Percentiles rank a stretch among this genome's conserved stretches.
phyloP scores from a whole-genome alignment of 1,140 invertebrate species.

The Phortica variegata region DNA sequence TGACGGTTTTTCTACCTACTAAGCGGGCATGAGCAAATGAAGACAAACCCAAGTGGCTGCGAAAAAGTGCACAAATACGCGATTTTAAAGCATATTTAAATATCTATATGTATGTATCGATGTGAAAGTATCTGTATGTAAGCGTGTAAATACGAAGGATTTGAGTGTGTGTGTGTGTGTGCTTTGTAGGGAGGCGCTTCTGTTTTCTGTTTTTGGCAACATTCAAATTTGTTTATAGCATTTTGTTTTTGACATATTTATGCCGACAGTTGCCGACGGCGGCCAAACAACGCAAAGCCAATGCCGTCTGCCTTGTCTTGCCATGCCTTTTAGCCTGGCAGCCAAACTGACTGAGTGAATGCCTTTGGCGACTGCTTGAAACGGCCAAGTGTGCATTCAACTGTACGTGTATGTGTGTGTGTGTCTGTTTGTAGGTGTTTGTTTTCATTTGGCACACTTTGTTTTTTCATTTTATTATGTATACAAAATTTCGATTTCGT shows the following conservation, averaged over 20 bases:
- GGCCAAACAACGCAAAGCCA: no score
- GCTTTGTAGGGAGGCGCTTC: background rate
- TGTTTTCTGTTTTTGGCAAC: constrained; percentile 18
- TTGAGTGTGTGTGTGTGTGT: constrained; percentile 4
- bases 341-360: constrained; percentile 13
- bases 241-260: constrained; percentile 53
- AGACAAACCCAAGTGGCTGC: no score
- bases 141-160: no score
- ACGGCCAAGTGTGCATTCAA: constrained; percentile 20
- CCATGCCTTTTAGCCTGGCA: constrained; percentile 4
- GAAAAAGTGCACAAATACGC: no score
- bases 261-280: constrained; percentile 41
- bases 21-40: no score
- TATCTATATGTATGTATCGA: no score
- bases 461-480: constrained; percentile 18
- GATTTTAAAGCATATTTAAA: no score
- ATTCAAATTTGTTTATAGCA: constrained; percentile 54
- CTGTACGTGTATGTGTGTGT: constrained; percentile 5
- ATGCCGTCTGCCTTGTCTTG: constrained; percentile 3
- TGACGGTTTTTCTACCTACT: no score
- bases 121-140: no score
- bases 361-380: constrained; percentile 29
- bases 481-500: constrained; percentile 19
- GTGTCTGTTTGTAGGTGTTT: constrained; percentile 6
- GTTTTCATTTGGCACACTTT: constrained; percentile 48